phyloP scores from a whole-genome alignment of 2,797 vertebrate genomes.

The Varecia variegata region DNA sequence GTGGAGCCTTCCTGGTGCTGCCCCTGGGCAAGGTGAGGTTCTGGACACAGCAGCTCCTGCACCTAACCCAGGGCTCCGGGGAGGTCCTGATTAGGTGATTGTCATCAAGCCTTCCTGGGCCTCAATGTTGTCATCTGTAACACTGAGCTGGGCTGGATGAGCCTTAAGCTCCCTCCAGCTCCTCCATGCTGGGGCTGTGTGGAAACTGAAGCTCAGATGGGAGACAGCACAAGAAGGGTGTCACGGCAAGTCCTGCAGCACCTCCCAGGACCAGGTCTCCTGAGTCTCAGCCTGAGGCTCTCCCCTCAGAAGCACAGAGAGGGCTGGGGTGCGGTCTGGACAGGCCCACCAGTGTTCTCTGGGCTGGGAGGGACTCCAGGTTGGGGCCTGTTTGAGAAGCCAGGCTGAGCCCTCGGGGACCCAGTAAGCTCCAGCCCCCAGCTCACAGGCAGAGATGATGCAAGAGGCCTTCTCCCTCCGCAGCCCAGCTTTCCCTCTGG shows the following conservation, averaged over 20 bases:
- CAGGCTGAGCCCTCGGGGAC: background rate
- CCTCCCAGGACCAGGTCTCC: background rate
- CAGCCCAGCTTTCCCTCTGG: background rate
- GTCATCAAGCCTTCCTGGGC: background rate
- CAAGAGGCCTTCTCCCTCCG: background rate
- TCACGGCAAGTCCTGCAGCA: background rate
- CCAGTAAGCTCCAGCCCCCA: background rate
- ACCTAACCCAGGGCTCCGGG: background rate
- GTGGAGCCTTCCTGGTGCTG: constrained; percentile 94
- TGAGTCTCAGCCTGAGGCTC: background rate
- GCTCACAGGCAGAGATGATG: background rate
- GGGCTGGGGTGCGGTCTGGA: background rate
- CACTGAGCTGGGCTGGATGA: background rate
- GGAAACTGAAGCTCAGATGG: constrained; percentile 35
- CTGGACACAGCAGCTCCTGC: background rate
- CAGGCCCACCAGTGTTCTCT: background rate
- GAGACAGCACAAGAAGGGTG: background rate
- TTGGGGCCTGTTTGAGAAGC: background rate
- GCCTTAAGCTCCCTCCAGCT: background rate
- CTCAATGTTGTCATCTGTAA: background rate
- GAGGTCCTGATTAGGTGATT: background rate
- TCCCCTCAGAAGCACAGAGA: background rate
- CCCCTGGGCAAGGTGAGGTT: constrained; percentile 90
- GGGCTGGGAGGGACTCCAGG: background rate
- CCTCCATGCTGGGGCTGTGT: background rate